phyloP scores from a whole-genome alignment of 2,888 invertebrate genomes.

The Papilio protenor region DNA sequence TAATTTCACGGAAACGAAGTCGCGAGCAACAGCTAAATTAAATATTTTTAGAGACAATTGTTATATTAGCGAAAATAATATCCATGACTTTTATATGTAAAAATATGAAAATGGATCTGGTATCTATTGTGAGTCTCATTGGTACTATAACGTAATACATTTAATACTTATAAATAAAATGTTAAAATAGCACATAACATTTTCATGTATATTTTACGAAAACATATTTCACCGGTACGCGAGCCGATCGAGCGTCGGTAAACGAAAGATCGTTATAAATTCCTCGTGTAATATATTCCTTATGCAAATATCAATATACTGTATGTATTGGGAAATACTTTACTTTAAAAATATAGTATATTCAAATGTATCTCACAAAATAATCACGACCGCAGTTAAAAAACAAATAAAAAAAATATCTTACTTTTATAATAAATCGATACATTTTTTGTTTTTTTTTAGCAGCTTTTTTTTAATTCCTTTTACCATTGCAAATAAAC shows the following conservation, averaged over 20 bases:
- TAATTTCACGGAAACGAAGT: too few species aligned
- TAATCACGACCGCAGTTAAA: neutral
- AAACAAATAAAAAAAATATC: neutral
- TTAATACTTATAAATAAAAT: neutral
- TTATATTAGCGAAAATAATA: neutral
- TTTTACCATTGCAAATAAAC: too few species aligned
- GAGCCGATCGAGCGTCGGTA: conserved; percentile 10
- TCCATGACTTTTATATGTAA: neutral
- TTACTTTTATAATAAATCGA: neutral
- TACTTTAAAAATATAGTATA: neutral
- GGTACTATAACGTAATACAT: neutral
- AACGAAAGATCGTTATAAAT: conserved; percentile 14
- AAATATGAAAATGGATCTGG: neutral
- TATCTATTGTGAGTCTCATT: neutral
- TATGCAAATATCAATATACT: conserved; percentile 13
- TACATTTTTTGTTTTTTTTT: neutral
- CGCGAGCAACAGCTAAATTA: too few species aligned
- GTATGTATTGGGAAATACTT: neutral
- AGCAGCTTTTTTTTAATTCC: too few species aligned
- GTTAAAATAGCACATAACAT: neutral
- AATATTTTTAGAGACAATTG: too few species aligned
- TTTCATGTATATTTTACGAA: neutral
- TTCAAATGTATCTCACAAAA: neutral
- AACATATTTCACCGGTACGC: neutral
- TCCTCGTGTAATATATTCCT: conserved; percentile 1